Percentiles rank a stretch among this genome's conserved stretches.
Conservation (phyloP, 2,888 invertebrate species). For the Scrobipalpa costella region DNA sequence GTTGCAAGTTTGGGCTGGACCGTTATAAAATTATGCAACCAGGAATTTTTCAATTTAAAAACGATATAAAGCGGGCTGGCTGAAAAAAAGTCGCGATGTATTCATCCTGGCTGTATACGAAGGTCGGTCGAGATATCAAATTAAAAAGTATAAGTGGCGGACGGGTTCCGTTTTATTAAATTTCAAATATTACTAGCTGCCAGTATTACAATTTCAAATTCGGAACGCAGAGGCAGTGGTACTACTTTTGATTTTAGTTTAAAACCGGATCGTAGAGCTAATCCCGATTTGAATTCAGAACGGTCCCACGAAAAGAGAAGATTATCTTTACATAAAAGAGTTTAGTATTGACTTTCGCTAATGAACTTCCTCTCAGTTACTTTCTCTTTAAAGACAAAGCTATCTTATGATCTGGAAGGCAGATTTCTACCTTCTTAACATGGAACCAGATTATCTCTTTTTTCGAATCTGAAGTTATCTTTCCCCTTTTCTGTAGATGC, state of each 20-base stretch:
- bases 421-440: no score
- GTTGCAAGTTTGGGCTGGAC: slow-evolving; percentile 19
- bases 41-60: slow-evolving; percentile 50
- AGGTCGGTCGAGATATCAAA: slow-evolving; percentile 76
- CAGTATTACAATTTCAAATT: slow-evolving; percentile 77
- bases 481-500: not conserved
- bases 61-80: slow-evolving; percentile 46
- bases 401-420: no score
- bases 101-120: slow-evolving; percentile 71
- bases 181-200: slow-evolving; percentile 73
- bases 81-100: slow-evolving; percentile 65
- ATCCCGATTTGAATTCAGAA: slow-evolving; percentile 14
- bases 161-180: slow-evolving; percentile 69
- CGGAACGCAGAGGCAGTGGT: slow-evolving; percentile 41
- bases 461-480: not conserved
- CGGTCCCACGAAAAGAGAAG: not conserved
- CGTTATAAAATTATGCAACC: slow-evolving; percentile 42
- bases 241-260: slow-evolving; percentile 57
- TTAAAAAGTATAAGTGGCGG: slow-evolving; percentile 78
- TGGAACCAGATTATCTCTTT: no score
- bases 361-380: not conserved
- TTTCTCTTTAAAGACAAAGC: no score
- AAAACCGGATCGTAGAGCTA: slow-evolving; percentile 17
- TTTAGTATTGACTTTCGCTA: no score
- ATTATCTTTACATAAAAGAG: not conserved